A percentile compares a stretch with the other conserved stretches of the same genome.
Evolutionary conservation across 2,113 vertebrate genomes (phyloP).

Genomic region (Cairina moschata): DNA sequence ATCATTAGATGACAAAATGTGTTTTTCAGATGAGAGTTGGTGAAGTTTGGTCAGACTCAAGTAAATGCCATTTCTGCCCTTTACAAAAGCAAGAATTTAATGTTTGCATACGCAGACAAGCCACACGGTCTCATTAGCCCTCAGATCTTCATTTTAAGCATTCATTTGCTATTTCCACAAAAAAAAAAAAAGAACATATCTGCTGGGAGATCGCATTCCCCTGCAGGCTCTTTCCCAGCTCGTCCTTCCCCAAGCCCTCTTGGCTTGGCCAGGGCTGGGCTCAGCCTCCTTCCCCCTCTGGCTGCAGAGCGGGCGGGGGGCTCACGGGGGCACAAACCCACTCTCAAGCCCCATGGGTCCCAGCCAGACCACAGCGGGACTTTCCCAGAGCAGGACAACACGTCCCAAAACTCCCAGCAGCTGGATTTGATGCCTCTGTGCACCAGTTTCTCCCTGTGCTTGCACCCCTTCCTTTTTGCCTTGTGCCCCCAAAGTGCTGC

Average conservation of each 20-base stretch:
- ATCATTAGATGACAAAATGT: neutral
- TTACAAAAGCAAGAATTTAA: neutral
- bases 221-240: neutral
- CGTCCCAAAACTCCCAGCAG: neutral
- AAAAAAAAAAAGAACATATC: neutral
- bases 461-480: neutral
- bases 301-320: neutral
- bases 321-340: neutral
- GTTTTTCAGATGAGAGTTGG: neutral
- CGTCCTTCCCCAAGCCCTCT: neutral
- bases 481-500: neutral
- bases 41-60: neutral
- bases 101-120: neutral
- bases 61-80: neutral
- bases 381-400: neutral
- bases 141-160: neutral
- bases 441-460: neutral
- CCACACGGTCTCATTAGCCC: neutral
- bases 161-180: neutral
- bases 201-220: neutral
- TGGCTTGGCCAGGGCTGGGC: neutral
- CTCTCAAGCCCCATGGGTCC: neutral
- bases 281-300: neutral
- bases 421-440: neutral
- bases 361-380: neutral